Evolutionary conservation across 2,113 vertebrate species (phyloP).

Genomic region (Podocnemis expansa): DNA sequence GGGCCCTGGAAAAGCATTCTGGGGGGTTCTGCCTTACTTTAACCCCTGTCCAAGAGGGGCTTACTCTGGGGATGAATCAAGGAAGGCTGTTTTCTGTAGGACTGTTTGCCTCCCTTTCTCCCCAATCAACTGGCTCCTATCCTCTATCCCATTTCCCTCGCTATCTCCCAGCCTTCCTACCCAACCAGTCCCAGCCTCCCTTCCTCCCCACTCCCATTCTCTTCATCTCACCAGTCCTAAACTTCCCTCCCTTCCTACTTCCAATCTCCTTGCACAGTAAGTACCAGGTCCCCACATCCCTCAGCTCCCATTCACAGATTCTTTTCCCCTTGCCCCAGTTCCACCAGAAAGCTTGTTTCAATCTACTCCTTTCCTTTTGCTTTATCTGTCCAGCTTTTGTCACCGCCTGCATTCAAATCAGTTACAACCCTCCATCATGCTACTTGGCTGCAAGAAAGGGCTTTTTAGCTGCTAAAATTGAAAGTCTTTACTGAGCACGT

Average conservation of each 20-base stretch:
- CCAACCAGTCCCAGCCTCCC: background rate
- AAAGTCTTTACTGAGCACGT: background rate
- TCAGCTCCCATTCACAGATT: background rate
- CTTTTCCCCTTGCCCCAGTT: background rate
- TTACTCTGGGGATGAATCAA: background rate
- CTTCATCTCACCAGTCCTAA: background rate
- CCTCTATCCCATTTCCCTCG: background rate
- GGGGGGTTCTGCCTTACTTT: too few species aligned
- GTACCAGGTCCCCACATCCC: background rate
- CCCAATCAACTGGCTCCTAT: background rate
- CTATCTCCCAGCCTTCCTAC: background rate
- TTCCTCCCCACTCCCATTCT: background rate
- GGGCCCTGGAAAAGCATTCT: too few species aligned
- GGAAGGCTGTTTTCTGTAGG: background rate
- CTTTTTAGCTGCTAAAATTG: background rate
- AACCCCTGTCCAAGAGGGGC: background rate
- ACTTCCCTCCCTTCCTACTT: background rate
- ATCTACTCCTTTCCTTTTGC: background rate
- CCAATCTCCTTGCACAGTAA: background rate
- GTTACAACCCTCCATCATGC: background rate
- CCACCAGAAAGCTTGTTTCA: background rate
- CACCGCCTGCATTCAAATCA: background rate
- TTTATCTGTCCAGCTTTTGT: background rate
- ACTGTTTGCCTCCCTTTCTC: background rate
- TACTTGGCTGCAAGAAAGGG: background rate